Conservation (phyloP, 2,797 vertebrate species). For the Amblyraja radiata region DNA sequence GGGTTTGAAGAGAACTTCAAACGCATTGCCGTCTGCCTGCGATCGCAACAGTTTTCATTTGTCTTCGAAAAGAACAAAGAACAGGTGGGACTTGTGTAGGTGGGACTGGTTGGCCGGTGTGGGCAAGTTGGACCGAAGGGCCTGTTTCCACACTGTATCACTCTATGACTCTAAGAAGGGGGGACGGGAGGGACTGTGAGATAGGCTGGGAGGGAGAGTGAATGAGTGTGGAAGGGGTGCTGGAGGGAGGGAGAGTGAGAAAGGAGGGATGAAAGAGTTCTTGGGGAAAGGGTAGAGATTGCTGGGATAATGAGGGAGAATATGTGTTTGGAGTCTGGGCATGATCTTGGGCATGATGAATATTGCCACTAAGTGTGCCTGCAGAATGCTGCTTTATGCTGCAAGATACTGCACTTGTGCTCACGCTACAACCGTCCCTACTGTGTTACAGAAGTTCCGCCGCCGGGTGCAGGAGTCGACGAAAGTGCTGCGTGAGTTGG, state of each 20-base stretch:
- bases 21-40: not conserved
- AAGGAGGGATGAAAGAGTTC: not conserved
- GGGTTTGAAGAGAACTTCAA: not conserved
- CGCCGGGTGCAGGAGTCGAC: conserved; percentile 91
- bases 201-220: too few species aligned
- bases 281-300: not conserved
- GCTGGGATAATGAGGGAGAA: not conserved
- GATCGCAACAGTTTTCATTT: not conserved
- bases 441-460: conserved; percentile 79
- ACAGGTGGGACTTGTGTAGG: too few species aligned
- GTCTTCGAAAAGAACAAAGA: not conserved
- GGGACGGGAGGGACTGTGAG: not conserved
- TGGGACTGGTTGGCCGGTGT: too few species aligned
- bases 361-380: too few species aligned
- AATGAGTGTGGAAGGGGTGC: too few species aligned
- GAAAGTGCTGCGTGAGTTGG: conserved; percentile 87
- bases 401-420: not conserved
- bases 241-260: too few species aligned
- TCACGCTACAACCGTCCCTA: conserved; percentile 24
- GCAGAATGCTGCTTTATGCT: not conserved
- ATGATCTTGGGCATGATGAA: too few species aligned
- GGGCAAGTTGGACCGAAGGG: too few species aligned
- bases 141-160: too few species aligned
- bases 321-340: too few species aligned
- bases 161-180: not conserved